These are phyloP conservation scores for Mesembrinibis cayennensis DNA, from an alignment of 2,113 vertebrate species.

Conservation along the genomic window DNA sequence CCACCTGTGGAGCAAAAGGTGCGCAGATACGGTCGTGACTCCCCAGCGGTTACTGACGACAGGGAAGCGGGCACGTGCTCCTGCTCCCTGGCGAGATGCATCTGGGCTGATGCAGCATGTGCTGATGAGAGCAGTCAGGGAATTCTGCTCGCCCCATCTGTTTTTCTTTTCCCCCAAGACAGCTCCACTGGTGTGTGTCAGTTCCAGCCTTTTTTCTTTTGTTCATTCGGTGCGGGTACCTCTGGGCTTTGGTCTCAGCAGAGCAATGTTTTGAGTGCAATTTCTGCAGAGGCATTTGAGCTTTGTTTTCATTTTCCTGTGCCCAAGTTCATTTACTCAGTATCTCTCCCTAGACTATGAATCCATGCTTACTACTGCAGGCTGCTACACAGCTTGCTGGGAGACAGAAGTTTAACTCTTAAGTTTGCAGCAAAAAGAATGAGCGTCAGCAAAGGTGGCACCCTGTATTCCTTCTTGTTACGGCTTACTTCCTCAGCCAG, in stretches of 20 bases:
- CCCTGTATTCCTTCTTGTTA: not conserved
- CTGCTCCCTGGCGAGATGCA: not conserved
- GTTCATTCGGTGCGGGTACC: not conserved
- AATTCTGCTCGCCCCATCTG: not conserved
- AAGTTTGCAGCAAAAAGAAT: not conserved
- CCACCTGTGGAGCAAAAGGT: not conserved
- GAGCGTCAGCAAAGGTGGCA: not conserved
- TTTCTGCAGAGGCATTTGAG: not conserved
- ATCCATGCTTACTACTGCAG: not conserved
- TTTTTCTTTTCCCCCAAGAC: not conserved
- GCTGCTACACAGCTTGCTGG: not conserved
- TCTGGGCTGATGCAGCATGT: not conserved
- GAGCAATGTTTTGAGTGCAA: not conserved
- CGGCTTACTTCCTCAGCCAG: not conserved
- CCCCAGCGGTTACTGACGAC: fast-evolving
- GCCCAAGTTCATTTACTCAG: not conserved
- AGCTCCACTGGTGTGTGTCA: not conserved
- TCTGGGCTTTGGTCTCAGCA: not conserved
- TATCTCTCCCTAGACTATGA: not conserved
- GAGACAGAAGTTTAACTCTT: not conserved
- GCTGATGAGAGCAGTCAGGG: not conserved
- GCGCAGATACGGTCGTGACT: fast-evolving
- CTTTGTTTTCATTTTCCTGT: not conserved
- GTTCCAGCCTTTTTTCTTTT: not conserved
- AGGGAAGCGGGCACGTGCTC: fast-evolving